Percentiles rank a stretch among this genome's conserved stretches.
phyloP scores from a whole-genome alignment of 2,797 vertebrate genomes.

The Neomorphus geoffroyi region DNA sequence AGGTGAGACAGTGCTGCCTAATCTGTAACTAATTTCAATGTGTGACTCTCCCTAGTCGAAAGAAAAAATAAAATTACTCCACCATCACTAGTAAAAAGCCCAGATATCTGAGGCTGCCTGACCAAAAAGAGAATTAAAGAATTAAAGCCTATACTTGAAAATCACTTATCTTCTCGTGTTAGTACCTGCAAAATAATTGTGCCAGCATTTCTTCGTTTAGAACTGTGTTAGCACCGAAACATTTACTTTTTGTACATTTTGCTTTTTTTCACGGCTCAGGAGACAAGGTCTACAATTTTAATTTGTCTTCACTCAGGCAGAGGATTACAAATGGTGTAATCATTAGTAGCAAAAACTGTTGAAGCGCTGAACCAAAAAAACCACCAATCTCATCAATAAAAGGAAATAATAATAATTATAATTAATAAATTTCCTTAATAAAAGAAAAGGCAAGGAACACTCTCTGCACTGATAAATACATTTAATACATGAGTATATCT shows the following conservation, averaged over 20 bases:
- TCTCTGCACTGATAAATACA: not conserved
- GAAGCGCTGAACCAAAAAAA: not conserved
- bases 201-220: not conserved
- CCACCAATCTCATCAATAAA: not conserved
- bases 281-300: not conserved
- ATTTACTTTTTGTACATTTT: not conserved
- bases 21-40: not conserved
- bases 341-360: not conserved
- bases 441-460: not conserved
- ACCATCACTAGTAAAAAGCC: not conserved
- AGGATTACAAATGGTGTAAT: not conserved
- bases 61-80: not conserved
- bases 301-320: not conserved
- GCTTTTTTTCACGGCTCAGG: not conserved
- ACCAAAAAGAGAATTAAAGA: not conserved
- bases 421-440: no score
- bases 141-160: not conserved
- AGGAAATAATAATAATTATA: no score
- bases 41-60: not conserved
- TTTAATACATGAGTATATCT: not conserved
- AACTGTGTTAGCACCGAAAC: not conserved
- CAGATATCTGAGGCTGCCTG: not conserved
- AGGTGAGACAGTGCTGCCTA: not conserved
- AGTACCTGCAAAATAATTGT: not conserved
- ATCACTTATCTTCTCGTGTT: fast-evolving